Evolutionary conservation across 1,140 invertebrate genomes (phyloP).

Genomic region (Calephelis nemesis): DNA sequence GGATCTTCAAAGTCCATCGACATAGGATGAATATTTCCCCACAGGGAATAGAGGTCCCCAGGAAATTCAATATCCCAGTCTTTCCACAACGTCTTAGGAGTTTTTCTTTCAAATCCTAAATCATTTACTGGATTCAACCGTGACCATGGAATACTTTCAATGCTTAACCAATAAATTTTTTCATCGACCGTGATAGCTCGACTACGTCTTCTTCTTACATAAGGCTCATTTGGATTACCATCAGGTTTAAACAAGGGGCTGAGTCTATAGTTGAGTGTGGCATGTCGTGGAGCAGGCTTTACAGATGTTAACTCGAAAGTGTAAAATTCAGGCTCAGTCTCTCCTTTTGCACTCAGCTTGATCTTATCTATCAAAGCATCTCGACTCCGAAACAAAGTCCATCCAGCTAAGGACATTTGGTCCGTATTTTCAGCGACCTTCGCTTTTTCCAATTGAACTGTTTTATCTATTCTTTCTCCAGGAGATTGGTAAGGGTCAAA

Average conservation of each 20-base stretch:
- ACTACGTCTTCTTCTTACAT: conserved; percentile 47
- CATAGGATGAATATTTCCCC: conserved; percentile 80
- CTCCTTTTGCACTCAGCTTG: conserved; percentile 34
- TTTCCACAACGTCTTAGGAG: conserved; percentile 75
- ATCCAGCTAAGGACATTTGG: conserved; percentile 40
- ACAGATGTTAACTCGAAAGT: conserved; percentile 79
- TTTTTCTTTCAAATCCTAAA: conserved; percentile 69
- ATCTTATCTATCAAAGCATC: conserved; percentile 51
- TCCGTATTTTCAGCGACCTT: neutral
- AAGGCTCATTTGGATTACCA: conserved; percentile 58
- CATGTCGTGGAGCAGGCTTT: conserved; percentile 70
- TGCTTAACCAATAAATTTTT: conserved; percentile 78
- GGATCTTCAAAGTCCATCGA: conserved; percentile 66
- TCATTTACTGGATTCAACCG: conserved; percentile 74
- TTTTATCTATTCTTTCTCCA: conserved; percentile 35
- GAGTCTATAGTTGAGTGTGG: conserved; percentile 67
- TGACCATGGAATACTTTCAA: conserved; percentile 77
- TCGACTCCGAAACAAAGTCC: conserved; percentile 58
- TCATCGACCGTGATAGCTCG: conserved; percentile 63
- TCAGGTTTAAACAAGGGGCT: conserved; percentile 69
- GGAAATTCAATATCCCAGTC: conserved; percentile 82
- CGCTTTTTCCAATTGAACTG: neutral
- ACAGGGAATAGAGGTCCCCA: conserved; percentile 81
- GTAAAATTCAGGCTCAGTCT: conserved; percentile 68
- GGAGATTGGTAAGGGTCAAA: conserved; percentile 80